phyloP scores from a whole-genome alignment of 2,888 invertebrate genomes.

The Nymphalis c-album region DNA sequence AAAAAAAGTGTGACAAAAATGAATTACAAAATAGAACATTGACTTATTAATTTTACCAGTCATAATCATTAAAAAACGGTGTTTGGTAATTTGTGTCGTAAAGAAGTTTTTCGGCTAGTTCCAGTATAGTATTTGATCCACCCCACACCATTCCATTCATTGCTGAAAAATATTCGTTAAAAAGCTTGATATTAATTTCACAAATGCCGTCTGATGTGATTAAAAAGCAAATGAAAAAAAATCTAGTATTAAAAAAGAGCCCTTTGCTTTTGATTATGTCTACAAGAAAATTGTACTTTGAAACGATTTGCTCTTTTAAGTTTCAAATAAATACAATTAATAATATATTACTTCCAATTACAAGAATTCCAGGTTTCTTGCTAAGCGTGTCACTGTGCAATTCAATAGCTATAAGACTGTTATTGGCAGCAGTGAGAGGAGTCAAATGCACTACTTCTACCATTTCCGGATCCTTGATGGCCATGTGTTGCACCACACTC shows the following conservation, averaged over 20 bases:
- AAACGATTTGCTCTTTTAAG: neutral
- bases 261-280: no score
- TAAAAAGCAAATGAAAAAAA: no score
- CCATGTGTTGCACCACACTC: constrained; percentile 47
- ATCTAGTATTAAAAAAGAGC: no score
- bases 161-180: constrained; percentile 46
- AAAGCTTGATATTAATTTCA: neutral
- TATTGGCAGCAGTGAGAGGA: constrained; percentile 59
- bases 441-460: constrained; percentile 49
- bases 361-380: constrained; percentile 70
- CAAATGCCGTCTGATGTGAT: no score
- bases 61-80: constrained; percentile 75
- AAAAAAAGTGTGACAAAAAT: no score
- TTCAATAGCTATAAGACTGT: constrained; percentile 63
- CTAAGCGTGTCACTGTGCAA: constrained; percentile 63
- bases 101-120: constrained; percentile 64
- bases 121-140: constrained; percentile 66
- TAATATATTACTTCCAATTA: constrained; percentile 59
- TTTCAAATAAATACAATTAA: neutral
- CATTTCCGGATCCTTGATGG: constrained; percentile 55
- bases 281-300: no score
- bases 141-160: constrained; percentile 74
- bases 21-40: neutral
- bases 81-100: constrained; percentile 70
- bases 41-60: constrained; percentile 57